Evolutionary conservation across 2,888 invertebrate species (phyloP).

Genomic region (Strigamia crassipes): DNA sequence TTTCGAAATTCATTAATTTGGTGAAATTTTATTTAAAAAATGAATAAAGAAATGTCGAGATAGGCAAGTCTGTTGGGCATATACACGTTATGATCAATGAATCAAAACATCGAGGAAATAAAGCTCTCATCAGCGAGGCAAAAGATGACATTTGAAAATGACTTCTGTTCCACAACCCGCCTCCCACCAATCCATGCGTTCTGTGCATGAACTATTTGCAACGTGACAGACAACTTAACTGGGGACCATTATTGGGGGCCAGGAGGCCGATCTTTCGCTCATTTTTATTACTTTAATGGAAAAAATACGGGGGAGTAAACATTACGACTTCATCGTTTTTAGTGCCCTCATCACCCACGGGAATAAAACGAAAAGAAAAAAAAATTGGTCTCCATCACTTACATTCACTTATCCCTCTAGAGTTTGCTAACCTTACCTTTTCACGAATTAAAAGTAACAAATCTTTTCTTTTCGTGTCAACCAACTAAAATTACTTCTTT

Average conservation of each 20-base stretch:
- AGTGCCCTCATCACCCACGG: slow-evolving; percentile 29
- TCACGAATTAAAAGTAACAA: slow-evolving; percentile 9
- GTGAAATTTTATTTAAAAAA: not conserved
- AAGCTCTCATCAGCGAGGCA: slow-evolving; percentile 14
- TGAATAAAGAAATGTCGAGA: not conserved
- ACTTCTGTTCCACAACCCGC: not conserved
- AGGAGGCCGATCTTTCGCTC: slow-evolving; percentile 44
- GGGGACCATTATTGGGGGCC: slow-evolving; percentile 44
- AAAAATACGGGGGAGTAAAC: slow-evolving; percentile 44
- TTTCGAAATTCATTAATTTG: too few species aligned
- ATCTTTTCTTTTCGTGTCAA: not conserved
- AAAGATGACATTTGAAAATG: slow-evolving; percentile 39
- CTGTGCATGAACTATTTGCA: slow-evolving; percentile 29
- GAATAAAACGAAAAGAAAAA: slow-evolving; percentile 12
- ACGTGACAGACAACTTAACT: slow-evolving; percentile 44
- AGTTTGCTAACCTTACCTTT: not conserved
- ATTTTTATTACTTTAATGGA: slow-evolving; percentile 45
- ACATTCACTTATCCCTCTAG: slow-evolving; percentile 6
- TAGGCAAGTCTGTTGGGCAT: not conserved
- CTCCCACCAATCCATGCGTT: not conserved
- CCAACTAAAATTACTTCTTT: not conserved
- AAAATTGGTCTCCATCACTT: not conserved
- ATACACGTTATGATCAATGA: not conserved
- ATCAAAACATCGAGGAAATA: not conserved
- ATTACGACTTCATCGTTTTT: slow-evolving; percentile 27